Conservation (phyloP, 1,140 invertebrate genomes). For the Oreohelix idahoensis region DNA sequence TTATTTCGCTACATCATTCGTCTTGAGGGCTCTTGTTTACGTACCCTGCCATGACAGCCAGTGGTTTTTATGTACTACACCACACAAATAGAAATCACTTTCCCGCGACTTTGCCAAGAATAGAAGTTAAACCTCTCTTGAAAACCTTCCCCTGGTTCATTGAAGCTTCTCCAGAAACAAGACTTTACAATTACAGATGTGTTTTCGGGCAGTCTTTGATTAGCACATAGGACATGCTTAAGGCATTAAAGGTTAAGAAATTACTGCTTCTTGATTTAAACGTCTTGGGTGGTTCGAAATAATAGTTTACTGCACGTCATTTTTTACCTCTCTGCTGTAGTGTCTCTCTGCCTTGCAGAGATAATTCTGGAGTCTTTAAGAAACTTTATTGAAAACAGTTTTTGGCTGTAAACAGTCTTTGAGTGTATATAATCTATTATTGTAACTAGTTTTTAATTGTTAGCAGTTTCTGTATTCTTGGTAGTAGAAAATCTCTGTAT, state of each 20-base stretch:
- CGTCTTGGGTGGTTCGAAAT: neutral
- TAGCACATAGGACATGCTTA: neutral
- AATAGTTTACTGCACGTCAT: neutral
- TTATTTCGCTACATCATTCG: neutral
- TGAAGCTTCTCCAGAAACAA: neutral
- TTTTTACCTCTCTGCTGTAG: neutral
- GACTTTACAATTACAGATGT: neutral
- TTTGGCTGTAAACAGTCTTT: neutral
- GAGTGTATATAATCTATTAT: no score
- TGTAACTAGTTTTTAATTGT: no score
- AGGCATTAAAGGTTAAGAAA: neutral
- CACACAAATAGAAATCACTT: neutral
- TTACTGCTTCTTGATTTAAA: neutral
- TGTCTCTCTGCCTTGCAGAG: neutral
- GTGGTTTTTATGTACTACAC: neutral
- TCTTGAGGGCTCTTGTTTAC: neutral
- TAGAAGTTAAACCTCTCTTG: conserved; percentile 7
- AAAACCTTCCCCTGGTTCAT: neutral
- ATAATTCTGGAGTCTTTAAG: neutral
- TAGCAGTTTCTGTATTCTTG: no score
- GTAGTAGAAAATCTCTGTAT: no score
- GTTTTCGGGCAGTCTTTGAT: conserved; percentile 6
- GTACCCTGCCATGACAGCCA: neutral
- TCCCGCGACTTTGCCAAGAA: neutral
- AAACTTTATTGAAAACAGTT: neutral